Evolutionary conservation across 2,113 vertebrate genomes (phyloP).

Genomic region (Ophiodon elongatus): DNA sequence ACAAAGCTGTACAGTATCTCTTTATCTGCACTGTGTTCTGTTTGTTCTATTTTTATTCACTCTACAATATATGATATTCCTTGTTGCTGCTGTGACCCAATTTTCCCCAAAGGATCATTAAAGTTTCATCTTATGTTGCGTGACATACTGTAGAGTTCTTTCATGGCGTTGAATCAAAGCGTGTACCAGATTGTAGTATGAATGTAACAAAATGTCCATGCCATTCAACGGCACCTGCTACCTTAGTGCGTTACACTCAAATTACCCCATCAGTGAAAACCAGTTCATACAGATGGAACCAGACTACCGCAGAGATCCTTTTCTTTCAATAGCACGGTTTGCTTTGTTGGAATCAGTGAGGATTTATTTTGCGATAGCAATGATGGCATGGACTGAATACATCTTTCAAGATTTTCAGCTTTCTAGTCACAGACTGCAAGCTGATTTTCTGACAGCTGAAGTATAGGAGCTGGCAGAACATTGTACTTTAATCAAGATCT

Average conservation of each 20-base stretch:
- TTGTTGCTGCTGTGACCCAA: slow-evolving; percentile 36
- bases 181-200: not conserved
- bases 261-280: not conserved
- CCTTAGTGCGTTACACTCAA: accelerated
- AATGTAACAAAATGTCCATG: not conserved
- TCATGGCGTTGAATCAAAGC: slow-evolving; percentile 42
- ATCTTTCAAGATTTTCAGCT: slow-evolving; percentile 36
- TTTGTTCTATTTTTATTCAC: slow-evolving; percentile 28
- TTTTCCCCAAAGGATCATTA: slow-evolving; percentile 47
- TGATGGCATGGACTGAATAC: slow-evolving; percentile 27
- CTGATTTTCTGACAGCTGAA: slow-evolving; percentile 52
- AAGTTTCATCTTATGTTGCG: slow-evolving; percentile 41
- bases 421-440: slow-evolving; percentile 40
- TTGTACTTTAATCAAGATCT: slow-evolving; percentile 57
- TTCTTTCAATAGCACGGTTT: slow-evolving; percentile 34
- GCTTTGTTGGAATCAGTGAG: slow-evolving; percentile 41
- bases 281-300: not conserved
- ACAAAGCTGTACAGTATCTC: slow-evolving; percentile 42
- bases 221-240: too few relatives aligned
- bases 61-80: slow-evolving; percentile 7
- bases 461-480: slow-evolving; percentile 10
- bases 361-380: slow-evolving; percentile 33
- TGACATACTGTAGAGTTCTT: not conserved
- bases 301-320: slow-evolving; percentile 9
- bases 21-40: slow-evolving; percentile 23